A percentile compares a stretch with the other conserved stretches of the same genome.
These are phyloP conservation scores for Manis pentadactyla DNA, from an alignment of 2,797 vertebrate species.

Conservation along the genomic window DNA sequence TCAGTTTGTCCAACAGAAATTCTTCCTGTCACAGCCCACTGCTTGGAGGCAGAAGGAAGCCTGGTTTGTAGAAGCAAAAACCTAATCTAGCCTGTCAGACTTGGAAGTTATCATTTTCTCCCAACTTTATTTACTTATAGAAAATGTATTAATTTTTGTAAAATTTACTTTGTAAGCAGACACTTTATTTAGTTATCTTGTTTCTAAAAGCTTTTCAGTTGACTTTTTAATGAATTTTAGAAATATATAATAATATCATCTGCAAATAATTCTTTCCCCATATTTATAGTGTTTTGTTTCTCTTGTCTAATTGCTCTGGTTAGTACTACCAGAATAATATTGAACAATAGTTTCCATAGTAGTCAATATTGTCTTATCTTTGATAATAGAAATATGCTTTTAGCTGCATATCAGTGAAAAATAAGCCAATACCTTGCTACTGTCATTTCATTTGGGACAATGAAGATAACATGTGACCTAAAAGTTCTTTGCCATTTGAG, in stretches of 20 bases:
- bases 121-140: background rate
- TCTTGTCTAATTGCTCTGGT: background rate
- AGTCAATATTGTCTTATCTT: background rate
- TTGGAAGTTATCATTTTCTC: background rate
- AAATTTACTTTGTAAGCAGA: background rate
- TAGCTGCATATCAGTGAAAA: fast-evolving
- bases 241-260: background rate
- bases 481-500: background rate
- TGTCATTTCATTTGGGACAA: background rate
- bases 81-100: background rate
- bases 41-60: background rate
- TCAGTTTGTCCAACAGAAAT: background rate
- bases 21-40: background rate
- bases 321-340: background rate
- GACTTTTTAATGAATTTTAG: background rate
- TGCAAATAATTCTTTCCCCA: background rate
- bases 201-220: background rate
- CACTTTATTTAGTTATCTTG: background rate
- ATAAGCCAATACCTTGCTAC: background rate
- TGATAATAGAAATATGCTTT: background rate
- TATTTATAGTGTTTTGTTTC: background rate
- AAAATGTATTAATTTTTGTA: background rate
- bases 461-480: background rate
- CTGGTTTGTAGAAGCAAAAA: background rate
- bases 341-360: background rate